Evolutionary conservation across 1,140 invertebrate species (phyloP).

Genomic region (Laodelphax striatellus): DNA sequence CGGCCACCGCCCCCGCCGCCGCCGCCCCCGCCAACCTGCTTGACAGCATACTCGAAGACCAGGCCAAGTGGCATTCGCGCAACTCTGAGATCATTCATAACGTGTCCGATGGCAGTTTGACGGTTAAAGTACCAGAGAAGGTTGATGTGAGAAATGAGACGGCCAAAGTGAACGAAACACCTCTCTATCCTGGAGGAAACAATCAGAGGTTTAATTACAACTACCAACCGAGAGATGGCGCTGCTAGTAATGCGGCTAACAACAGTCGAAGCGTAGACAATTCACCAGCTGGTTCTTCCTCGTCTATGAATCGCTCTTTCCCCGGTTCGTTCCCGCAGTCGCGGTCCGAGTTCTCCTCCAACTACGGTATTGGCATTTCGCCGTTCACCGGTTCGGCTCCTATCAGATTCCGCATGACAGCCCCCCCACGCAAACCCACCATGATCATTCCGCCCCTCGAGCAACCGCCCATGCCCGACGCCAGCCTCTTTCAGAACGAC

Average conservation of each 20-base stretch:
- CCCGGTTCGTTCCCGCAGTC: background rate
- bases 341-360: background rate
- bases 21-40: slow-evolving; percentile 43
- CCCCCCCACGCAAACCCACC: slow-evolving; percentile 4
- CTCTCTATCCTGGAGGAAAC: slow-evolving; percentile 10
- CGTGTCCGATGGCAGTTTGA: slow-evolving; percentile 40
- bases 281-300: background rate
- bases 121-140: slow-evolving; percentile 25
- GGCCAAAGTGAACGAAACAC: slow-evolving; percentile 12
- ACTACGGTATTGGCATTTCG: background rate
- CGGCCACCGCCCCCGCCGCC: slow-evolving; percentile 20
- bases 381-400: slow-evolving; percentile 6
- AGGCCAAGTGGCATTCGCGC: slow-evolving; percentile 59
- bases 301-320: slow-evolving; percentile 4
- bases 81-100: slow-evolving; percentile 42
- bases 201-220: background rate
- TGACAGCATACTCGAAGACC: slow-evolving; percentile 58
- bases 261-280: background rate
- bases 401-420: slow-evolving; percentile 10
- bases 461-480: background rate
- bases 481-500: background rate
- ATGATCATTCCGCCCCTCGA: slow-evolving; percentile 1
- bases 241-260: background rate
- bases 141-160: slow-evolving; percentile 30
- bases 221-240: background rate